Percentiles rank a stretch among this genome's conserved stretches.
These are phyloP conservation scores for Lordiphosa andalusiaca DNA, from an alignment of 2,888 invertebrate species.

Conservation along the genomic window DNA sequence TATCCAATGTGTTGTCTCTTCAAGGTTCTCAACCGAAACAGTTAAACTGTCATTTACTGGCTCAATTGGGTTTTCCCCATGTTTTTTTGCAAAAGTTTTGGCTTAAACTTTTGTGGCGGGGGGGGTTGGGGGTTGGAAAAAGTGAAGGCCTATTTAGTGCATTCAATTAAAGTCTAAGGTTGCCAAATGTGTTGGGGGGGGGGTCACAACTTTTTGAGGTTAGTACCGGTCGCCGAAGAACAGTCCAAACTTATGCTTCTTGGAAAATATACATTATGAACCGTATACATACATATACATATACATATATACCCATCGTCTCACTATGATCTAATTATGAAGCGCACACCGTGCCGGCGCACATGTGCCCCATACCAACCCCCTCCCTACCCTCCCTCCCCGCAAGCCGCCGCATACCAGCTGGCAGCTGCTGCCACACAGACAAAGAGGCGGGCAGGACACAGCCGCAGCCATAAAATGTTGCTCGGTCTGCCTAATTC, in stretches of 20 bases:
- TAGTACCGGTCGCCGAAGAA: constrained; percentile 30
- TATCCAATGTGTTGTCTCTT: neutral
- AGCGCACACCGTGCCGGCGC: constrained; percentile 43
- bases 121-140: no score
- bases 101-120: constrained; percentile 15
- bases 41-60: constrained; percentile 10
- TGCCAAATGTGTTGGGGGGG: no score
- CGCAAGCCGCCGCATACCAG: constrained; percentile 9
- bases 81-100: neutral
- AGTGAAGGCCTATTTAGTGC: no score
- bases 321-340: constrained; percentile 71
- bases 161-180: constrained; percentile 65
- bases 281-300: no score
- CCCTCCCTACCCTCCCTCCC: no score
- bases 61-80: constrained; percentile 1
- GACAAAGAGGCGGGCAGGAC: constrained; percentile 15
- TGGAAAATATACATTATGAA: no score
- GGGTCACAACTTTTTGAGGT: no score
- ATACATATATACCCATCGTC: no score
- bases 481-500: constrained; percentile 45
- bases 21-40: no score
- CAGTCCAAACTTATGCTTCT: no score
- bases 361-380: constrained; percentile 53
- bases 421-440: constrained; percentile 13
- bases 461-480: constrained; percentile 24